Percentiles rank a stretch among this genome's conserved stretches.
These are phyloP conservation scores for Cygnus olor DNA, from an alignment of 2,797 vertebrate species.

Conservation along the genomic window DNA sequence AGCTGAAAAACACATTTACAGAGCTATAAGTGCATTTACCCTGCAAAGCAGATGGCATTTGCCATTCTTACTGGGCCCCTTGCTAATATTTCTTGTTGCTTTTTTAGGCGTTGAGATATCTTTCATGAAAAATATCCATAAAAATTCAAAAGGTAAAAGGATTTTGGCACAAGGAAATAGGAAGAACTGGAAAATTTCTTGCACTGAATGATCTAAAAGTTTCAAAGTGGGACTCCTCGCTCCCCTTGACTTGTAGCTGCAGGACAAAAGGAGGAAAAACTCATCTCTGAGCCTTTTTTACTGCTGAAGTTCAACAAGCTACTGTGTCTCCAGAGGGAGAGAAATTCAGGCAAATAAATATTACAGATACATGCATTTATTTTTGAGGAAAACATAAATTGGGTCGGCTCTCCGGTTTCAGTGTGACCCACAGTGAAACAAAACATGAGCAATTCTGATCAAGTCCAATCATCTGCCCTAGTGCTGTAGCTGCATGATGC, in stretches of 20 bases:
- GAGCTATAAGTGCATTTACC: neutral
- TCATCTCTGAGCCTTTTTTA: neutral
- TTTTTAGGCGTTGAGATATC: neutral
- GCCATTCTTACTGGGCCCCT: neutral
- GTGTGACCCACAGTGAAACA: neutral
- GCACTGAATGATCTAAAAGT: neutral
- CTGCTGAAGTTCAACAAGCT: neutral
- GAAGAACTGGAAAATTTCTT: neutral
- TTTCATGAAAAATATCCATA: neutral
- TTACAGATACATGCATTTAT: neutral
- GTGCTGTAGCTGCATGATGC: neutral
- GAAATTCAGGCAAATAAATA: neutral
- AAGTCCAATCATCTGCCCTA: neutral
- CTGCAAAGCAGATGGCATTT: neutral
- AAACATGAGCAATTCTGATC: neutral
- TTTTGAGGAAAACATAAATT: slow-evolving; percentile 4
- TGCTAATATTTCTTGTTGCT: neutral
- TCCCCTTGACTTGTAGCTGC: neutral
- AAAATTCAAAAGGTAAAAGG: neutral
- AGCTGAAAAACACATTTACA: neutral
- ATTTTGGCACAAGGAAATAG: neutral
- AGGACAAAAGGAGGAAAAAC: neutral
- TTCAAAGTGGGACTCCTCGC: neutral
- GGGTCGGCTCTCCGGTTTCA: neutral
- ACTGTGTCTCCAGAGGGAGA: neutral